Evolutionary conservation across 2,797 vertebrate genomes (phyloP), one percentile per base, ranked within the genome.

Genomic region (Bucorvus abyssinicus): DNA sequence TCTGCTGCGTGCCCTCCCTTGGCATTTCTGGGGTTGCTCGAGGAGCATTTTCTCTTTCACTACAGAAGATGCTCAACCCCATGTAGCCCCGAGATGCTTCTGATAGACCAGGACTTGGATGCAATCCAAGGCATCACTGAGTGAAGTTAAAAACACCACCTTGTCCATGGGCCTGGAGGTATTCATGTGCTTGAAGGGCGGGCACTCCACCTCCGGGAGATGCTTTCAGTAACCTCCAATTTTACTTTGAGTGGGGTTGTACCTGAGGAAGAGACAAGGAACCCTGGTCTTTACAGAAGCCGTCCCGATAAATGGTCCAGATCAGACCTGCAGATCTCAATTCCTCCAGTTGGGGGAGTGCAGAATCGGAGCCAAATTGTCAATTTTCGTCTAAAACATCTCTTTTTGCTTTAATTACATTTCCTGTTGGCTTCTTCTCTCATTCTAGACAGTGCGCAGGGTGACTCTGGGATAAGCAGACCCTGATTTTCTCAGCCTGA

Each of bases 51-150:
- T 52, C 10, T 44, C 67, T 56, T 73, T 61, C 21, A 18, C 59
- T 84, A 24, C 55, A 79, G 63, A 75, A 55, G 63, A 55, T 38
- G 22, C 36, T 74, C 30, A 24, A 56, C 84, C 73, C 73, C 29
- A 40, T 12, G 3, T 40, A 64, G 55, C 59, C 70, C 32, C 2
- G 2, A 79, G 90, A 74, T 65, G 49, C 27, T 87, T 67, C 26
- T 61, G 88, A 80, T 86, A 67, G 83, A 70, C 65, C 45, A 9
- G 85, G 61, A 50, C 52, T 57, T 96, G 93, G 82, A 87, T 91
- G 55, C 23, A 26, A 77, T 61, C 94, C 76, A 83, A 86, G 24
- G 53, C 47, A 84, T 85, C 64, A 20, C 78, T 82, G 53, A 76
- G 87, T 1, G 2, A 76, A 87, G 92, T 94, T 87, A 84, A 82